Evolutionary conservation across 2,888 invertebrate species (phyloP).

Genomic region (Orthosia incerta): DNA sequence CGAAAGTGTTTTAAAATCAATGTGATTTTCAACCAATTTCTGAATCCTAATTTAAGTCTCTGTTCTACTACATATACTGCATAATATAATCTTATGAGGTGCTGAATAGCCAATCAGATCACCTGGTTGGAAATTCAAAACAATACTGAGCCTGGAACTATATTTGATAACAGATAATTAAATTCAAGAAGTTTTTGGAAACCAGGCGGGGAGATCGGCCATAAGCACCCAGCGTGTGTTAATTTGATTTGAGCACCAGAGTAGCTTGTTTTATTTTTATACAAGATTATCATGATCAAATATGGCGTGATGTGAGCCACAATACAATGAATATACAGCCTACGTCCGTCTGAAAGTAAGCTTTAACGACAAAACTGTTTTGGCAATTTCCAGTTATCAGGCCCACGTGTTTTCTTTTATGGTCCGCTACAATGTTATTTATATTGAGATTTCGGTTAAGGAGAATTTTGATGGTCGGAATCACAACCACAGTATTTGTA

Average conservation of each 20-base stretch:
- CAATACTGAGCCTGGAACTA: too few relatives aligned
- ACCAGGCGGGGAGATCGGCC: neutral
- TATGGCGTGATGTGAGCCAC: constrained; percentile 39
- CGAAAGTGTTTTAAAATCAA: too few relatives aligned
- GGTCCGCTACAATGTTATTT: constrained; percentile 47
- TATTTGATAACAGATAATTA: constrained; percentile 3
- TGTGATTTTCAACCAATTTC: too few relatives aligned
- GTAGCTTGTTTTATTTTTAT: constrained; percentile 11
- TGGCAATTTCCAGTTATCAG: constrained; percentile 58
- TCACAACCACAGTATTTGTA: constrained; percentile 6
- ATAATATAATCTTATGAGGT: too few relatives aligned
- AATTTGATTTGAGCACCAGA: constrained; percentile 10
- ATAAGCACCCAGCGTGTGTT: neutral
- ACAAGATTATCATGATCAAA: constrained; percentile 37
- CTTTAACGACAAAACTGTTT: constrained; percentile 57
- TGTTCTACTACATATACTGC: too few relatives aligned
- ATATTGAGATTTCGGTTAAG: constrained; percentile 42
- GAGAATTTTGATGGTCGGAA: constrained; percentile 19
- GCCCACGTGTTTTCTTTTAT: constrained; percentile 61
- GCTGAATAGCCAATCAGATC: neutral
- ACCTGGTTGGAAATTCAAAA: too few relatives aligned
- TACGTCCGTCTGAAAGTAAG: constrained; percentile 57
- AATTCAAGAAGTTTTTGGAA: neutral
- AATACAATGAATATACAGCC: constrained; percentile 58
- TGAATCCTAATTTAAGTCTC: too few relatives aligned